Conservation (phyloP, 2,888 invertebrate species). For the Neoaliturus tenellus region DNA sequence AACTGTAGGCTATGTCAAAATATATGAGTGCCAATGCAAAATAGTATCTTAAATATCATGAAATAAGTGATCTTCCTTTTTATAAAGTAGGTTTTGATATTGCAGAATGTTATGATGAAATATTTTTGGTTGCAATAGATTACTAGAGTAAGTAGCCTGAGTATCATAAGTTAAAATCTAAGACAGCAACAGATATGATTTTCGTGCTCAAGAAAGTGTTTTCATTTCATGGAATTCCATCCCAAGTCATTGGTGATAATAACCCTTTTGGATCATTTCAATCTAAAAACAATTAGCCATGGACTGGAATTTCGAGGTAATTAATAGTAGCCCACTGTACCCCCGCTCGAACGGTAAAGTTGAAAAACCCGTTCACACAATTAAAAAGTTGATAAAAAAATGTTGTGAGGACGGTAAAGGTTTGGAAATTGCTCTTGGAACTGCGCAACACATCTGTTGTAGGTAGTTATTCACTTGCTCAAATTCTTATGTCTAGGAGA, state of each 20-base stretch:
- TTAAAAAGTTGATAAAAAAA: constrained; percentile 64
- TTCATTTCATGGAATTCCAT: constrained; percentile 62
- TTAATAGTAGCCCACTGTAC: constrained; percentile 63
- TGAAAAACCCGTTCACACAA: constrained; percentile 57
- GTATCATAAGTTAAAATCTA: constrained; percentile 56
- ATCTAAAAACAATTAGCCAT: constrained; percentile 63
- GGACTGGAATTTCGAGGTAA: constrained; percentile 63
- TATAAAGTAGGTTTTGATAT: constrained; percentile 68
- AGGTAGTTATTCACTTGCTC: constrained; percentile 31
- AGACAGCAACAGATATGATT: constrained; percentile 61
- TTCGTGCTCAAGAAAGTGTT: constrained; percentile 61
- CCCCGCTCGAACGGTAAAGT: constrained; percentile 64
- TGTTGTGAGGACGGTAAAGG: constrained; percentile 12
- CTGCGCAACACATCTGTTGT: constrained; percentile 54
- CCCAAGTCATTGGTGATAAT: constrained; percentile 63
- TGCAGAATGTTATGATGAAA: constrained; percentile 64
- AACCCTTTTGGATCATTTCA: constrained; percentile 64
- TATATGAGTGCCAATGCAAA: constrained; percentile 57
- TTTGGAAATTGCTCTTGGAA: constrained; percentile 26
- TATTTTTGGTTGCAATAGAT: constrained; percentile 66
- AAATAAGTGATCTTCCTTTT: constrained; percentile 66
- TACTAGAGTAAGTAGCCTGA: constrained; percentile 65
- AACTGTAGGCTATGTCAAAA: constrained; percentile 62
- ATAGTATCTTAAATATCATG: constrained; percentile 65
- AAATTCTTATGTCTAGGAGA: constrained; percentile 25